A percentile compares a stretch with the other conserved stretches of the same genome.
These are phyloP conservation scores for Columbina picui DNA, from an alignment of 2,113 vertebrate genomes.

Conservation along the genomic window DNA sequence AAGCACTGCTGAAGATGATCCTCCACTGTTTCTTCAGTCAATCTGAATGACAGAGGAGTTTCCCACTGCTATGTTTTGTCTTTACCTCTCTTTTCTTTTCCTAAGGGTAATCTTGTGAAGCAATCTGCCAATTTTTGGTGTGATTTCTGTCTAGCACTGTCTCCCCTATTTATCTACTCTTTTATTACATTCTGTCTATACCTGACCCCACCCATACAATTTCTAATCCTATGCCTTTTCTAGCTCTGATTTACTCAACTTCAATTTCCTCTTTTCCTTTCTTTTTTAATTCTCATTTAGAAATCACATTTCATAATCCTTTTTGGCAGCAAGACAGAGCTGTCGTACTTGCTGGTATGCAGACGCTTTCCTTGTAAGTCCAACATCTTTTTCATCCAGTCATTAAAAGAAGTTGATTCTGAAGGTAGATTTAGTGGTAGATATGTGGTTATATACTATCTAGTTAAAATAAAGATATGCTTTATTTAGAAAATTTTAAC, in stretches of 20 bases:
- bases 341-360: background rate
- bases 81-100: background rate
- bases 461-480: background rate
- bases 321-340: background rate
- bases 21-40: background rate
- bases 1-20: background rate
- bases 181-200: background rate
- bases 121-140: background rate
- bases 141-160: background rate
- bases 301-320: background rate
- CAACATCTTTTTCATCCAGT: background rate
- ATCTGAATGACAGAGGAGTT: background rate
- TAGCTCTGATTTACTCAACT: background rate
- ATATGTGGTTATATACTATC: background rate
- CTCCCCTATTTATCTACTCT: background rate
- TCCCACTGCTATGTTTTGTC: background rate
- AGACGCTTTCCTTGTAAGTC: background rate
- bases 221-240: background rate
- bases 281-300: background rate
- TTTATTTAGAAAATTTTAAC: background rate
- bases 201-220: background rate
- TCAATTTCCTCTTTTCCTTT: background rate
- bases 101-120: background rate
- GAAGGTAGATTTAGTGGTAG: background rate
- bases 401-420: background rate